Base-by-base conservation (phyloP, 2,113 vertebrate species). In the Psilopsiagon aymara region DNA sequence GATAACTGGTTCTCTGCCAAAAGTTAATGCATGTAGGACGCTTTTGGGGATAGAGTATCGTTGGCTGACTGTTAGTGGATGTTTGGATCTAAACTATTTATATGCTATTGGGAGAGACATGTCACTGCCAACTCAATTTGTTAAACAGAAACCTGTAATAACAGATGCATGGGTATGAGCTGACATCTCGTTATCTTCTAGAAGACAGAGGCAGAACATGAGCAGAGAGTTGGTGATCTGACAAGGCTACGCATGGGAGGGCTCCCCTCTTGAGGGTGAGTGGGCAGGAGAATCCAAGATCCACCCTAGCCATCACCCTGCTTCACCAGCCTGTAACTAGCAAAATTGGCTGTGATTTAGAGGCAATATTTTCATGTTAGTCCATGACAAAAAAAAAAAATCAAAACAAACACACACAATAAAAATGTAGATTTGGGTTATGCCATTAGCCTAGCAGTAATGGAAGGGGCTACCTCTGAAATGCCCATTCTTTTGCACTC, bases 81-180 rank as follows among this genome's bases (percentile, higher is more conserved):
- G 53, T 71, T 91, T 92, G 67, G n/a, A 89, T 94, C 67, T 93
- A 39, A 95, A 92, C 86, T 91, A 92, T 95, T 95, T 91, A 91
- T 95, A 73, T 82, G 57, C 93, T 84, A 10, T 47, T 52, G 77
- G 81, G 91, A 96, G 66, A 1, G 0, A 49, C 4, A 2, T 73
- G 70, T 89, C 91, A 66, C 74, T 94, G 86, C 77, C 81, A 73
- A 59, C 49, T 52, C 59, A 46, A 4, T 94, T 92, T 80, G 94
- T 89, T 91, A 85, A 91, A 85, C 91, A 84, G 88, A 70, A 82
- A 28, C 35, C 12, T 66, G 52, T 86, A 78, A 71, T 86, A 90
- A 41, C 41, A 63, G 60, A 85, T 90, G 68, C 35, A 33, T 19
- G 83, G 33, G 11, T 71, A 27, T 78, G 29, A 92, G 79, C 52